Conservation (phyloP, 2,797 vertebrate genomes). For the Pteropus rufus region DNA sequence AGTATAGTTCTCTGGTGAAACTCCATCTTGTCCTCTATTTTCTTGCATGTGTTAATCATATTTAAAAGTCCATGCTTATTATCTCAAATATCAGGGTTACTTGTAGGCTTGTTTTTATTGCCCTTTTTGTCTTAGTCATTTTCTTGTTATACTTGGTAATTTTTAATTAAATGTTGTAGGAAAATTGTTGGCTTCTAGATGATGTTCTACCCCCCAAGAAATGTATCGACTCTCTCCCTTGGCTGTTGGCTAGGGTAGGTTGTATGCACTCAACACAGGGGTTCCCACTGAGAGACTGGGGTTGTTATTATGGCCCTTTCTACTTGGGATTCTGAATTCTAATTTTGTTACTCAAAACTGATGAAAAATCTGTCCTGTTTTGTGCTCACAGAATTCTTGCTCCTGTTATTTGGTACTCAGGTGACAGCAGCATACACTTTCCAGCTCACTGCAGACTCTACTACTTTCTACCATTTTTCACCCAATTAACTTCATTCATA, state of each 20-base stretch:
- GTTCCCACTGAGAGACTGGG: background rate
- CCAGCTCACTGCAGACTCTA: background rate
- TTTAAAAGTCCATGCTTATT: background rate
- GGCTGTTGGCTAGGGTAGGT: background rate
- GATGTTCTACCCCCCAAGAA: background rate
- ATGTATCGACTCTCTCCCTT: background rate
- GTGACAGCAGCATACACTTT: background rate
- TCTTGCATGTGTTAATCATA: background rate
- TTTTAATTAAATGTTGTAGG: background rate
- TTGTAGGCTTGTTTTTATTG: background rate
- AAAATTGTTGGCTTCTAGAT: background rate
- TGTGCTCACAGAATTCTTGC: background rate
- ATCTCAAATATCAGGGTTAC: background rate
- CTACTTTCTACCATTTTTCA: background rate
- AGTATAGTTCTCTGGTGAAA: background rate
- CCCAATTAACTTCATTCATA: background rate
- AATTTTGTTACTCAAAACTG: background rate
- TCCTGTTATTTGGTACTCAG: background rate
- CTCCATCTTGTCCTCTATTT: background rate
- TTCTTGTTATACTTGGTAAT: background rate
- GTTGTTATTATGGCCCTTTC: background rate
- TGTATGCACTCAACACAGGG: background rate
- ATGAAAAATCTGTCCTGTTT: background rate
- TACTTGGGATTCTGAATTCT: background rate
- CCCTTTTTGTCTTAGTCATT: background rate